phyloP scores from a whole-genome alignment of 2,888 invertebrate species.

The Meteorus cinctellus region DNA sequence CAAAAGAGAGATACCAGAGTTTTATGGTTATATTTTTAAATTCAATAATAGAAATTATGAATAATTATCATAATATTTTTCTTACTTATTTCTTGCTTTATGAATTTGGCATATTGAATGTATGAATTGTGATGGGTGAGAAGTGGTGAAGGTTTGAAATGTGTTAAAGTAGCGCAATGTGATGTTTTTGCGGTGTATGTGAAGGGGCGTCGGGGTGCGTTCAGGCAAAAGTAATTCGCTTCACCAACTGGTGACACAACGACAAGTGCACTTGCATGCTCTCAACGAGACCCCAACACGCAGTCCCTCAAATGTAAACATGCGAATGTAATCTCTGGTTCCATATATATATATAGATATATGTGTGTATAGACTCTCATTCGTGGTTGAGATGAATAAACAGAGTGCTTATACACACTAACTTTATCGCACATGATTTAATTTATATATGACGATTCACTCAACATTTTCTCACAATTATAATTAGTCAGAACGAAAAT shows the following conservation, averaged over 20 bases:
- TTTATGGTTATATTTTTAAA: no score
- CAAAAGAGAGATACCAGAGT: no score
- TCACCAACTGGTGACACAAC: constrained; percentile 36
- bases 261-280: constrained; percentile 37
- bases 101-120: background rate
- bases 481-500: background rate
- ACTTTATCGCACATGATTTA: constrained; percentile 18
- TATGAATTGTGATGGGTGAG: background rate
- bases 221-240: constrained; percentile 28
- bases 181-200: background rate
- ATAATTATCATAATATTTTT: background rate
- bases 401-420: background rate
- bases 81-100: background rate
- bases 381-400: constrained; percentile 11
- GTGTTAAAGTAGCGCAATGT: constrained; percentile 2
- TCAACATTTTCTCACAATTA: background rate
- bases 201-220: constrained; percentile 5
- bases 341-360: constrained; percentile 21
- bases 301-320: constrained; percentile 41
- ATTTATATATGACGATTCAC: constrained; percentile 14
- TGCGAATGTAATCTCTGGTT: constrained; percentile 43
- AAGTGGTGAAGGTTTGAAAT: background rate
- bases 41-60: background rate
- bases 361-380: constrained; percentile 4
- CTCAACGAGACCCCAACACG: constrained; percentile 26